Conservation (phyloP, 2,797 vertebrate genomes). For the Tenualosa ilisha region DNA sequence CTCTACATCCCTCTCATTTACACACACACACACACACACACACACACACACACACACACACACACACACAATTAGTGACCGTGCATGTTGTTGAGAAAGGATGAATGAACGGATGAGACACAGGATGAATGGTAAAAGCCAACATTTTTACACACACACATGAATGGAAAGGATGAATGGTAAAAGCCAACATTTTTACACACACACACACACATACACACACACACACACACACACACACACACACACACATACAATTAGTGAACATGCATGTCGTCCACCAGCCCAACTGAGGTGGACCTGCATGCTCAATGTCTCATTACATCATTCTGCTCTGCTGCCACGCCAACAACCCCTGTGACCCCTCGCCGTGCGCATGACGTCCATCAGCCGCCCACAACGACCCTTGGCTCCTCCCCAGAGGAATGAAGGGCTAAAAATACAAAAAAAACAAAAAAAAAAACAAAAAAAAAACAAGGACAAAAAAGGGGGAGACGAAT, state of each 20-base stretch:
- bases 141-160: too few species aligned
- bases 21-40: not conserved
- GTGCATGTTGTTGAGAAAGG: too few species aligned
- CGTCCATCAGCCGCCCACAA: slow-evolving; percentile 6
- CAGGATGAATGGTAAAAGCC: too few species aligned
- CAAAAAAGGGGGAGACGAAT: not conserved
- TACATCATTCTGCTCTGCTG: slow-evolving; percentile 25
- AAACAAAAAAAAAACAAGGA: not conserved
- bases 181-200: too few species aligned
- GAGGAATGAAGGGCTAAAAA: not conserved
- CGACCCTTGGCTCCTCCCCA: not conserved
- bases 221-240: too few species aligned
- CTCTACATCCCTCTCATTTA: not conserved
- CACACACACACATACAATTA: not conserved
- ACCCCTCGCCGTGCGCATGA: slow-evolving; percentile 23
- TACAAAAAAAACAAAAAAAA: not conserved
- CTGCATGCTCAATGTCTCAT: slow-evolving; percentile 53
- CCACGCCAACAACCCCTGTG: slow-evolving; percentile 13
- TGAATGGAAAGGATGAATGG: too few species aligned
- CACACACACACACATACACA: too few species aligned
- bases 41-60: not conserved
- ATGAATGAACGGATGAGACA: too few species aligned
- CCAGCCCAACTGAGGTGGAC: slow-evolving; percentile 3
- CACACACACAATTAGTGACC: not conserved
- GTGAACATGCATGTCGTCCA: not conserved